phyloP scores from a whole-genome alignment of 2,113 vertebrate species.

The Catharus minimus region DNA sequence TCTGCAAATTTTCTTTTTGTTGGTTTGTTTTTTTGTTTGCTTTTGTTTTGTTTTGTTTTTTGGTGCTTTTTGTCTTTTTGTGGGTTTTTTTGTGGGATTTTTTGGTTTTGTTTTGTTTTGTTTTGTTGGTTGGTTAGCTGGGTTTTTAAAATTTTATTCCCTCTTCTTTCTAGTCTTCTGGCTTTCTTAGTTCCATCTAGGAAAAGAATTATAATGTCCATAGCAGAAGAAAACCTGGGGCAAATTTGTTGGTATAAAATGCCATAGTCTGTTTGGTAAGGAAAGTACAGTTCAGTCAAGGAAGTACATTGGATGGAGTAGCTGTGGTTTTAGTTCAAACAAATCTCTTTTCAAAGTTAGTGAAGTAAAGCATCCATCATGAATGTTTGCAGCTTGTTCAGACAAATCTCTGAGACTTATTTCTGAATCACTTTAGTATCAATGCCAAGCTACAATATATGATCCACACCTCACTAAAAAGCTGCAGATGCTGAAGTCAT shows the following conservation, averaged over 20 bases:
- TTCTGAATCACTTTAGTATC: neutral
- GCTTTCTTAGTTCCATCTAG: neutral
- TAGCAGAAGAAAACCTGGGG: neutral
- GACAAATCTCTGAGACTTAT: neutral
- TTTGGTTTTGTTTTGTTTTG: too few relatives aligned
- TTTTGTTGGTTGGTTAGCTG: neutral
- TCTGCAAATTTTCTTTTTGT: neutral
- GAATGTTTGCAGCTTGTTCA: neutral
- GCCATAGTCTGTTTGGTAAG: neutral
- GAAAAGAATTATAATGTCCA: neutral
- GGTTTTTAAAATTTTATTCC: neutral
- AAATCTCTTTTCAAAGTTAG: neutral
- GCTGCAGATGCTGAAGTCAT: neutral
- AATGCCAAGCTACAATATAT: neutral
- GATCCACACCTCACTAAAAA: neutral
- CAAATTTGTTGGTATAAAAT: neutral
- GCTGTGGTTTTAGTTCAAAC: neutral
- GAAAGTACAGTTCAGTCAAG: neutral
- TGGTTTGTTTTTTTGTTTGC: neutral
- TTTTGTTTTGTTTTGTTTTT: too few relatives aligned
- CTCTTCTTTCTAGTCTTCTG: neutral
- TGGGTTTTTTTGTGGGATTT: too few relatives aligned
- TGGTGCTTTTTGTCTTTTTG: neutral
- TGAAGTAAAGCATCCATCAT: neutral
- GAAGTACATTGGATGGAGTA: neutral